Evolutionary conservation across 2,888 invertebrate species (phyloP).

Genomic region (Beris morrisii): DNA sequence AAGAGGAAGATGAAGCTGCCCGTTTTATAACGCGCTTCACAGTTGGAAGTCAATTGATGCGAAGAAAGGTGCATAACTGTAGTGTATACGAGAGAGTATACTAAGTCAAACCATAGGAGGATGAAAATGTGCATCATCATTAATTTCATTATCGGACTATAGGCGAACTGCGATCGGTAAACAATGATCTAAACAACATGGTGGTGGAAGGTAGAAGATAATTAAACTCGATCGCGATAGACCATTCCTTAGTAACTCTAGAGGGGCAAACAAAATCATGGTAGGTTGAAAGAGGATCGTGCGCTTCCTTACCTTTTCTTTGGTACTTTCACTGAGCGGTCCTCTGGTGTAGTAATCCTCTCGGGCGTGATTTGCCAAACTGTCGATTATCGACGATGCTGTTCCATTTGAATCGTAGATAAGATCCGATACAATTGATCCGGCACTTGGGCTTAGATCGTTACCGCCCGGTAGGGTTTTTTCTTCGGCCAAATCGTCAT

Average conservation of each 20-base stretch:
- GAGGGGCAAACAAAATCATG: neutral
- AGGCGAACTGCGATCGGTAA: no score
- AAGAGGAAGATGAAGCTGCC: slow-evolving; percentile 25
- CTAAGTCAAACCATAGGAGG: slow-evolving; percentile 2
- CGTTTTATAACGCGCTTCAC: neutral
- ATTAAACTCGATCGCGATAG: neutral
- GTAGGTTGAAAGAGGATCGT: slow-evolving; percentile 3
- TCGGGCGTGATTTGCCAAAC: slow-evolving; percentile 52
- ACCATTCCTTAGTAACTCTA: slow-evolving; percentile 1
- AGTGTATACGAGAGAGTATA: no score
- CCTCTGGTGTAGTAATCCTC: slow-evolving; percentile 53
- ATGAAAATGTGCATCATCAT: slow-evolving; percentile 20
- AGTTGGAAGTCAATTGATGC: no score
- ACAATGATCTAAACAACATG: no score
- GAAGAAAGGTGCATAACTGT: no score
- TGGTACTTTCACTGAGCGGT: slow-evolving; percentile 27
- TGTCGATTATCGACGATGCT: slow-evolving; percentile 55
- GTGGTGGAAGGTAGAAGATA: no score
- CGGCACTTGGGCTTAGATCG: slow-evolving; percentile 10
- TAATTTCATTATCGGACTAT: slow-evolving; percentile 25
- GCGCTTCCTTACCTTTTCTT: slow-evolving; percentile 33
- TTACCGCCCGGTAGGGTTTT: neutral
- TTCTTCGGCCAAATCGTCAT: slow-evolving; percentile 10
- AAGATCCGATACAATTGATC: slow-evolving; percentile 44
- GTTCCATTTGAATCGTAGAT: slow-evolving; percentile 54